Percentiles rank a stretch among this genome's conserved stretches.
phyloP scores from a whole-genome alignment of 2,113 vertebrate genomes.

The Eidolon helvum region DNA sequence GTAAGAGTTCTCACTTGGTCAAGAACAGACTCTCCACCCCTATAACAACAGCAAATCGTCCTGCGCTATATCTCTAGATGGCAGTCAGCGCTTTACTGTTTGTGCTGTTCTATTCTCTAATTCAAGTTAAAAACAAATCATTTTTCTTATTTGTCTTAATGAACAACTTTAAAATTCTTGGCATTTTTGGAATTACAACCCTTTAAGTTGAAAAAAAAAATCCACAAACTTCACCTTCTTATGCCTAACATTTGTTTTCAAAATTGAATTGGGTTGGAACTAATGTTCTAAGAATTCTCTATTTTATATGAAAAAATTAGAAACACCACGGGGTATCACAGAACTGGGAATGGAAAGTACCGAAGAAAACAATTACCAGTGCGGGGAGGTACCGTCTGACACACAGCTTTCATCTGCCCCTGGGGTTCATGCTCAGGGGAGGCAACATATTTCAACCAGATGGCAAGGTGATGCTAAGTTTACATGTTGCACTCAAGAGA shows the following conservation, averaged over 20 bases:
- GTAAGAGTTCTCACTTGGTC: not conserved
- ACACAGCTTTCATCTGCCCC: not conserved
- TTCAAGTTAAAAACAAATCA: not conserved
- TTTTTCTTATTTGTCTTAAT: conserved; percentile 13
- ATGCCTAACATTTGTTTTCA: conserved; percentile 3
- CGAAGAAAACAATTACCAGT: conserved; percentile 17
- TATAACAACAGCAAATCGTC: not conserved
- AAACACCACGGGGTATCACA: not conserved
- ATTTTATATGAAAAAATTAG: conserved; percentile 26
- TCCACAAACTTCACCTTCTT: not conserved
- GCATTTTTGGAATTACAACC: conserved; percentile 8
- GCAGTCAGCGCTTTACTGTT: not conserved
- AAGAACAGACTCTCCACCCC: not conserved
- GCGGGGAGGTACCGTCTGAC: not conserved
- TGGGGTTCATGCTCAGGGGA: not conserved
- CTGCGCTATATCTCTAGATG: no score
- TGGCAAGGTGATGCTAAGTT: not conserved
- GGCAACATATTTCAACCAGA: not conserved
- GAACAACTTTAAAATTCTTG: not conserved
- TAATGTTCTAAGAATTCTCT: conserved; percentile 52
- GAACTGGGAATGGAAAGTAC: conserved; percentile 24
- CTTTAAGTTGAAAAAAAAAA: not conserved
- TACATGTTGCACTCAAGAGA: not conserved
- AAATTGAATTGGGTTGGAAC: conserved; percentile 61
- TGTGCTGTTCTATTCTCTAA: not conserved